Base-by-base conservation (phyloP, 2,888 invertebrate species). In the Bimastos eiseni region DNA sequence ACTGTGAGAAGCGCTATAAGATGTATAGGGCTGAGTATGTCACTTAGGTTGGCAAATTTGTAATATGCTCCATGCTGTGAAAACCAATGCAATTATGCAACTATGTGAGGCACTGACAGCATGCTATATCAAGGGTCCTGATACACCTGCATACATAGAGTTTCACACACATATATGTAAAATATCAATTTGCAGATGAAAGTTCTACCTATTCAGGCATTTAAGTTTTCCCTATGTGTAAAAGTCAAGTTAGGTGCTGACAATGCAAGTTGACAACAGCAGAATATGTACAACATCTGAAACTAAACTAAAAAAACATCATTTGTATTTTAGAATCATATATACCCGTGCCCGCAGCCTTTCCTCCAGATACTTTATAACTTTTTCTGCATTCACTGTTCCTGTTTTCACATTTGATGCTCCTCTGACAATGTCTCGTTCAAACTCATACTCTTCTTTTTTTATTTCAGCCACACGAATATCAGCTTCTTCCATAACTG, bases 401-500 rank as follows among this genome's bases (percentile, higher is more conserved):
- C 92, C 93, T 83, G 94, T 94, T 89, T 93, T 92, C 17, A 93
- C 91, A 91, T 94, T 94, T 30, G 94, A 93, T 11, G 94, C 93
- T 84, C 94, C 95, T 92, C 94, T 95, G 70, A 94, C 92, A 44
- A 95, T 94, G 91, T 95, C 95, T 91, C 95, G 92, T 83, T 95
- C 95, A 93, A 95, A 95, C 92, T 95, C 95, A 92, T 95, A 95
- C 0, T 93, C 92, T 90, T 94, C 94, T 91, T 95, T 95, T 92
- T 94, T 94, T 17, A 94, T 94, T 91, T 95, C 95, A 36, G 93
- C 93, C 30, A 95, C 92, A 88, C 94, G 91, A 21, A 95, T 91
- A 84, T 95, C 95, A 44, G 94, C 94, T 91, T 95, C 95, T 91
- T 95, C 95, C 94, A 95, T 94, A n/a, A 94, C 94, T 17, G 95